phyloP scores from a whole-genome alignment of 2,888 invertebrate species.

The Caenorhabditis auriculariae region DNA sequence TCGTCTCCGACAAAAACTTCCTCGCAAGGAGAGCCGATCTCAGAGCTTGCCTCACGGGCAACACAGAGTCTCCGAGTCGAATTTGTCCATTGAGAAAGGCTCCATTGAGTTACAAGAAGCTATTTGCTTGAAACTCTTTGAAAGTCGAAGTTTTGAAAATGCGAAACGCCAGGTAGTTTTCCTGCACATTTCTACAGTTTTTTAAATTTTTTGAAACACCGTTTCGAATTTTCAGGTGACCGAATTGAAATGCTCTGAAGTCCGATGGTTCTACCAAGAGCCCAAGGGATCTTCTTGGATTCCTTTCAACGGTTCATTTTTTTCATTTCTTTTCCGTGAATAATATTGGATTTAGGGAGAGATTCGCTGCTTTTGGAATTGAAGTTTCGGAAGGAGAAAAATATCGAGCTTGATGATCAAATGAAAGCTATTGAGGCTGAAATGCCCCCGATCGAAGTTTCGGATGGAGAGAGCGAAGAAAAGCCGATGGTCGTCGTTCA shows the following conservation, averaged over 20 bases:
- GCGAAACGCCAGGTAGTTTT: too few relatives aligned
- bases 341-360: slow-evolving; percentile 35
- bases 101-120: too few relatives aligned
- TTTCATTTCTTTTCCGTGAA: background rate
- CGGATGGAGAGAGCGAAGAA: background rate
- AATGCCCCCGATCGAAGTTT: slow-evolving; percentile 2
- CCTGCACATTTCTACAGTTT: too few relatives aligned
- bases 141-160: too few relatives aligned
- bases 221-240: slow-evolving; percentile 38
- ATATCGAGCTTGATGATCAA: slow-evolving; percentile 37
- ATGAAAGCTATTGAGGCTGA: slow-evolving; percentile 3
- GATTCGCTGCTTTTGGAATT: slow-evolving; percentile 61
- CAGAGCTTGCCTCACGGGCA: too few relatives aligned
- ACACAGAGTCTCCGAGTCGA: too few relatives aligned
- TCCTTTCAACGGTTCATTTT: slow-evolving; percentile 39
- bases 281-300: slow-evolving; percentile 25
- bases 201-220: too few relatives aligned
- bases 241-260: slow-evolving; percentile 48
- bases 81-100: too few relatives aligned
- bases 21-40: too few relatives aligned
- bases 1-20: too few relatives aligned
- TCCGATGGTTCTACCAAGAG: slow-evolving; percentile 58
- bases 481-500: slow-evolving; percentile 51
- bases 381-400: slow-evolving; percentile 45
- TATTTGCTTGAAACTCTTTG: too few relatives aligned